Base-by-base conservation (phyloP, 2,888 invertebrate genomes). In the Stenichneumon culpator region DNA sequence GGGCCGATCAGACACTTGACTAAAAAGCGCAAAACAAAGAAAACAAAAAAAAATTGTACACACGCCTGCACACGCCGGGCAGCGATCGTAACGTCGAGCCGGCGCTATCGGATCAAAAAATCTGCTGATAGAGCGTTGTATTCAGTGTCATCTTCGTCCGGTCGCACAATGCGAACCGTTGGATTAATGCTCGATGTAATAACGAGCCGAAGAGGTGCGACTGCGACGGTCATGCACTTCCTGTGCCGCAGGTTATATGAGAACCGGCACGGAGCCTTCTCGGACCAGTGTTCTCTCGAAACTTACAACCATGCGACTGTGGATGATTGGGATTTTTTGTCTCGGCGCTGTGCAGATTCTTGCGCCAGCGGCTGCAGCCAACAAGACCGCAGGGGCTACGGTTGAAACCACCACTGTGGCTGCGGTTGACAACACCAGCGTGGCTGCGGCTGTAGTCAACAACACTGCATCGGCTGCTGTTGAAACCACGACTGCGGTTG, bases 181-280 rank as follows among this genome's bases (percentile, higher is more conserved):
- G 44, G 36, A 79, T 54, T 79, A 82, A 74, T 50, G 22, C 6
- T 16, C 36, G 68, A 82, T 84, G 65, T 39, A 57, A 74, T 70
- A 79, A 75, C 79, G 74, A 85, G 65, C 44, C 88, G 89, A 90
- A 79, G 83, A 89, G 74, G 86, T 77, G 16, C 39, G 9, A 28
- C 47, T 19, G 65, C 44, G 79, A 81, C 84, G 74, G 79, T 79
- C 82, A 89, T 86, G 88, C 82, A 87, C 82, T 90, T 91, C 91
- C 91, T 89, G 78, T 50, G 28, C n/a, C 68, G 57, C 25, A 68
- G 72, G 68, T 32, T 84, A 82, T 86, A 86, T 82, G 39, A 81
- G 79, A 77, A 11, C 68, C 19, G 36, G 44, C 28, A 57, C 44
- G 50, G 1, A 22, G 50, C 4, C 39, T 16, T 57, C 52, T 28